A percentile compares a stretch with the other conserved stretches of the same genome.
Conservation (phyloP, 1,140 invertebrate species). For the Arctopsyche grandis region DNA sequence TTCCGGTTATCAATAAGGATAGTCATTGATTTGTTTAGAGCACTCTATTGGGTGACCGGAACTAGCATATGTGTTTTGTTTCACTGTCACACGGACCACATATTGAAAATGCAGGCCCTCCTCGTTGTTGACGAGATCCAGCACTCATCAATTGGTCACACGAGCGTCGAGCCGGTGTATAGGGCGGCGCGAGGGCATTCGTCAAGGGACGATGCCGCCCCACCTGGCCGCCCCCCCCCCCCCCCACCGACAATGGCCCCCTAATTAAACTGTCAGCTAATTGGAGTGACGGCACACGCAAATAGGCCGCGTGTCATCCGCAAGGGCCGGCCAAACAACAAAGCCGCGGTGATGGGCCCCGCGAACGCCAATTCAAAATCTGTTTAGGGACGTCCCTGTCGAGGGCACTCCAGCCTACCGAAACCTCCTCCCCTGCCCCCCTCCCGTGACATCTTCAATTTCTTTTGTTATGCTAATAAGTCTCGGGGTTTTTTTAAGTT, state of each 20-base stretch:
- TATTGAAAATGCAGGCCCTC: too few relatives aligned
- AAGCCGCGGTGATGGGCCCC: slow-evolving; percentile 39
- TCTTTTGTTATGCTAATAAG: slow-evolving; percentile 28
- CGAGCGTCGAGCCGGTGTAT: not conserved
- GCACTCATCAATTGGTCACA: not conserved
- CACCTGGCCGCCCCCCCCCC: not conserved
- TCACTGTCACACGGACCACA: too few relatives aligned
- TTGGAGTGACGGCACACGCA: slow-evolving; percentile 53
- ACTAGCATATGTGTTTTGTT: too few relatives aligned
- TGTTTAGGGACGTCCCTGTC: slow-evolving; percentile 12
- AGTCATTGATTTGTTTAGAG: too few relatives aligned
- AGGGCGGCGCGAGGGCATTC: not conserved
- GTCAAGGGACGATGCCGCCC: not conserved
- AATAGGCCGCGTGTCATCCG: slow-evolving; percentile 48
- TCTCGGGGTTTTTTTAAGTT: slow-evolving; percentile 3
- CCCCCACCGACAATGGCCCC: slow-evolving; percentile 43
- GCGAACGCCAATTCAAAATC: slow-evolving; percentile 43
- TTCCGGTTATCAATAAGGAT: too few relatives aligned
- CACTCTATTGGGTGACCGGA: too few relatives aligned
- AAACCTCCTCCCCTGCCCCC: not conserved
- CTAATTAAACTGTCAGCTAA: slow-evolving; percentile 55
- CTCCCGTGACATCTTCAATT: not conserved
- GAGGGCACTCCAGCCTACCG: slow-evolving; percentile 2
- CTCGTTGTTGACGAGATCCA: too few relatives aligned
- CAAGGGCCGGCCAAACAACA: slow-evolving; percentile 31